Base-by-base conservation (phyloP, 2,888 invertebrate species). In the Drosophila mettleri region DNA sequence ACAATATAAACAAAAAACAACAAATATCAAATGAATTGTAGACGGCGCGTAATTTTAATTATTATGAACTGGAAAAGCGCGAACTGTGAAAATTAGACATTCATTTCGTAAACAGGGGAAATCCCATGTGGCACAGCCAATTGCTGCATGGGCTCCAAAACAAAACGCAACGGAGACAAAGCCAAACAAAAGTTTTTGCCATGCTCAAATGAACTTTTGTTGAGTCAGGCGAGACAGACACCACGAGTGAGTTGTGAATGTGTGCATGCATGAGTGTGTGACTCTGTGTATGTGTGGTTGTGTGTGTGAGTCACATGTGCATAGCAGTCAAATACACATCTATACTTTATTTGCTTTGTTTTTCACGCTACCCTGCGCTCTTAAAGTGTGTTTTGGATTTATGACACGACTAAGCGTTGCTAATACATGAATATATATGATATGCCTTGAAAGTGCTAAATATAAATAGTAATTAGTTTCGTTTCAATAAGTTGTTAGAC, bases 1-100 rank as follows among this genome's bases (percentile, higher is more conserved):
- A 55, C 22, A 55, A 45, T 48, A 67, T 65, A 43, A 66, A 62
- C 68, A 54, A 78, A 67, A 43, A 66, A 62, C 68, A 54, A 78
- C 57, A 63, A 75, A 79, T 85, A 66, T 58, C 53, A 74, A 68
- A 79, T 73, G 73, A 80, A 68, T 72, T 75, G 78, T 78, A 73
- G 78, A 53, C 70, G 66, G 58, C 69, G 71, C 74, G 69, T 75
- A 80, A 82, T 80, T 86, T 83, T 83, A 83, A 83, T 86, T 82
- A 86, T 83, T 80, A 83, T 82, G 80, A 82, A 73, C 65, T 78
- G 69, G 53, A 60, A 51, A 55, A 51, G 61, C 49, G 51, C 59
- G 52, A 85, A 75, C 70, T 69, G 86, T 73, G 75, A 80, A 85
- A 86, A 83, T 86, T 86, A 82, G 74, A 80, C 73, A 86, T 82